Percentiles rank a stretch among this genome's conserved stretches.
phyloP scores from a whole-genome alignment of 2,888 invertebrate genomes.

The Eledona agricola region DNA sequence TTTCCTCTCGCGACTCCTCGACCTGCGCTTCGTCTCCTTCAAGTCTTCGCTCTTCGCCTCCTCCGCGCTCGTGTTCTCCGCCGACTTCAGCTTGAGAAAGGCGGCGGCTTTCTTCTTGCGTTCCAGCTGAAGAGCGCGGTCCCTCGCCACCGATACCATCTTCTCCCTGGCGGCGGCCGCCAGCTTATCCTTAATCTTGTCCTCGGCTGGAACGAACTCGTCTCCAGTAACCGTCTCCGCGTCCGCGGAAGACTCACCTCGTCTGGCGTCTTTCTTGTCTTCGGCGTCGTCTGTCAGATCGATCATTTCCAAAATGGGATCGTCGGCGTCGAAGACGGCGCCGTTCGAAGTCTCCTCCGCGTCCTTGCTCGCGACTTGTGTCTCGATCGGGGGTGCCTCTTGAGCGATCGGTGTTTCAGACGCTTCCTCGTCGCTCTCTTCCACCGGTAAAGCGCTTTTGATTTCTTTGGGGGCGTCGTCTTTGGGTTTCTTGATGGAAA shows the following conservation, averaged over 20 bases:
- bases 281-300: constrained; percentile 69
- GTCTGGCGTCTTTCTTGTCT: constrained; percentile 59
- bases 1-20: constrained; percentile 28
- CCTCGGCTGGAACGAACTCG: constrained; percentile 61
- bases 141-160: constrained; percentile 66
- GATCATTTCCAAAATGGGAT: constrained; percentile 66
- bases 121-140: constrained; percentile 71
- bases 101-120: constrained; percentile 83
- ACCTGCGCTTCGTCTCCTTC: constrained; percentile 47
- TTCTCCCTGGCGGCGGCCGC: constrained; percentile 67
- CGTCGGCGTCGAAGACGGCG: constrained; percentile 57
- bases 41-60: constrained; percentile 18
- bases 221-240: no score
- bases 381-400: no score
- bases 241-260: constrained; percentile 50
- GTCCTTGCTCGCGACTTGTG: constrained; percentile 3
- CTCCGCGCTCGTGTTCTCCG: constrained; percentile 33
- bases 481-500: constrained; percentile 85
- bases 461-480: constrained; percentile 63
- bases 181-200: constrained; percentile 69
- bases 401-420: constrained; percentile 8
- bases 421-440: constrained; percentile 77
- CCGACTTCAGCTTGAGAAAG: constrained; percentile 68
- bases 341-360: constrained; percentile 33
- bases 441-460: constrained; percentile 79